Evolutionary conservation across 2,888 invertebrate genomes (phyloP).

Genomic region (Lordiphosa andalusiaca): DNA sequence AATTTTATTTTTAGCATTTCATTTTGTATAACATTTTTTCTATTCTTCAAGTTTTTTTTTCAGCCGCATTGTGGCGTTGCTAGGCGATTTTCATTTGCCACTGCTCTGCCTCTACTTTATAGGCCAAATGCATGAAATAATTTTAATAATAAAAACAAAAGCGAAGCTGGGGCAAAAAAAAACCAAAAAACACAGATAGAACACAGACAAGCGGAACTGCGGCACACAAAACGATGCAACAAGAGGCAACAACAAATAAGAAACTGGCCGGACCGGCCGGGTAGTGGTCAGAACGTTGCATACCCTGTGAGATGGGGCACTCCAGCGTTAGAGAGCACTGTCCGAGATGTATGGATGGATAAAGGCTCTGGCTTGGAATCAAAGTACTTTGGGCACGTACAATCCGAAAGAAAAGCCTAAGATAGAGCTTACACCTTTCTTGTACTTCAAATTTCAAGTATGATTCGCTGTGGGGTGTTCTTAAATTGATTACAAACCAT

Average conservation of each 20-base stretch:
- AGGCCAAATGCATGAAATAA: slow-evolving; percentile 67
- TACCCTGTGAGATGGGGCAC: no score
- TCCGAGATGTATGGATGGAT: no score
- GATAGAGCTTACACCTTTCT: no score
- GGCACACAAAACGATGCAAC: slow-evolving; percentile 6
- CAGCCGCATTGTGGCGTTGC: slow-evolving; percentile 43
- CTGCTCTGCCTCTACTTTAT: slow-evolving; percentile 41
- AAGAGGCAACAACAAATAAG: slow-evolving; percentile 13
- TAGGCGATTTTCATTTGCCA: slow-evolving; percentile 37
- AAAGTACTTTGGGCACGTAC: no score
- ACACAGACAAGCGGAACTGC: slow-evolving; percentile 21
- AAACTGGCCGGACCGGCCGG: background rate
- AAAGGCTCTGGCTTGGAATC: no score
- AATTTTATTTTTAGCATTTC: slow-evolving; percentile 53
- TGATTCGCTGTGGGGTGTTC: no score
- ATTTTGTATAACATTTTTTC: slow-evolving; percentile 38
- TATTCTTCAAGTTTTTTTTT: slow-evolving; percentile 20
- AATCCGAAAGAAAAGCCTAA: no score
- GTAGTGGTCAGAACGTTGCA: background rate
- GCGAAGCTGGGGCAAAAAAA: slow-evolving; percentile 9
- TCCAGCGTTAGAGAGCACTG: no score
- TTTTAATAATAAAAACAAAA: slow-evolving; percentile 50
- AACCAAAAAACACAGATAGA: slow-evolving; percentile 21
- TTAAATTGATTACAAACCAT: no score
- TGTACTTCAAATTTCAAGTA: no score